phyloP scores from a whole-genome alignment of 2,113 vertebrate species.

The Cryptomyrus ogoouensis region DNA sequence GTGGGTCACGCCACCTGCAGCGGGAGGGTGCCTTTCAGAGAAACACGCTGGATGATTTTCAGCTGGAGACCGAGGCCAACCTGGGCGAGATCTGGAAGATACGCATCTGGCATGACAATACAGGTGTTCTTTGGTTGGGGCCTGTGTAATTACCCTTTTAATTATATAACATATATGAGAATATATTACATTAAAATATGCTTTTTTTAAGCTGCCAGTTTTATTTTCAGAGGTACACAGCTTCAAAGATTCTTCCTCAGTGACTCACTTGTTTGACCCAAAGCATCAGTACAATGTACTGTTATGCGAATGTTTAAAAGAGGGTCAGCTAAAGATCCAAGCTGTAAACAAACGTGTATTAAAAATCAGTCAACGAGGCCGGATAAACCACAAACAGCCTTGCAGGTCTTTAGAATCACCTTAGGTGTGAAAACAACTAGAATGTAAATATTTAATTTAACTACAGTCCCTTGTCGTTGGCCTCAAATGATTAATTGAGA shows the following conservation, averaged over 20 bases:
- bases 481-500: not conserved
- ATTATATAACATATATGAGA: not conserved
- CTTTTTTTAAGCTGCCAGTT: not conserved
- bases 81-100: conserved; percentile 73
- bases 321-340: not conserved
- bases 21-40: conserved; percentile 62
- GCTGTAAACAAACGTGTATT: not conserved
- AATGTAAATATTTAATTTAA: not conserved
- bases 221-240: not conserved
- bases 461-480: not conserved
- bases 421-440: not conserved
- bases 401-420: not conserved
- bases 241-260: not conserved
- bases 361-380: not conserved
- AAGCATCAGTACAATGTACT: not conserved
- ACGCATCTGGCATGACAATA: conserved; percentile 73
- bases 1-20: conserved; percentile 65
- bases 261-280: not conserved
- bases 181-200: not conserved
- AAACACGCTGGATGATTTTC: conserved; percentile 64
- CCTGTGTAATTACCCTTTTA: not conserved
- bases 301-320: not conserved
- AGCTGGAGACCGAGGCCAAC: conserved; percentile 63
- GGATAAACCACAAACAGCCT: not conserved
- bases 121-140: conserved; percentile 46